Conservation (phyloP, 1,140 invertebrate genomes). For the Drosophila ananassae region DNA sequence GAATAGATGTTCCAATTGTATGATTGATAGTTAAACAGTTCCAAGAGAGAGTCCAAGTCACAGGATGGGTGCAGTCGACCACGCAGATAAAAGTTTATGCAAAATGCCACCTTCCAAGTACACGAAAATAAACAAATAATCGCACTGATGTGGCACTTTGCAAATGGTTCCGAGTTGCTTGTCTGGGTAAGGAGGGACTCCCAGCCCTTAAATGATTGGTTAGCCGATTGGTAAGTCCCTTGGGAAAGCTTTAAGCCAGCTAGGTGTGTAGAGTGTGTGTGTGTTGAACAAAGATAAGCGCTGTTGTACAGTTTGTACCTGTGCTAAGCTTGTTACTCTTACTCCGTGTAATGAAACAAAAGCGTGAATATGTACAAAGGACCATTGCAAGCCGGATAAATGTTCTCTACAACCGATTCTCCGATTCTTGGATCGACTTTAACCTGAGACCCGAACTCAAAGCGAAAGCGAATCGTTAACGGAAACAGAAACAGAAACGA, state of each 20-base stretch:
- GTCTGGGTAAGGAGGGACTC: neutral
- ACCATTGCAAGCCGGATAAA: conserved; percentile 28
- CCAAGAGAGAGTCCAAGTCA: neutral
- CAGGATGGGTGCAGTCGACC: neutral
- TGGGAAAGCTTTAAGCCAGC: conserved; percentile 18
- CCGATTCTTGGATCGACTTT: conserved; percentile 1
- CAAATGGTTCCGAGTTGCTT: neutral
- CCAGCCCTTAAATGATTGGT: conserved; percentile 8
- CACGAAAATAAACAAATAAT: too few relatives aligned
- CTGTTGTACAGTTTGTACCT: conserved; percentile 32
- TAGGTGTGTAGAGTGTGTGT: conserved; percentile 28
- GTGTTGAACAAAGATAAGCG: conserved; percentile 38
- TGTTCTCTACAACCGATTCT: conserved; percentile 17
- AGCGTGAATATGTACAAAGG: conserved; percentile 57
- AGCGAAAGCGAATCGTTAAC: conserved; percentile 16
- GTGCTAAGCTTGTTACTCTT: conserved; percentile 44
- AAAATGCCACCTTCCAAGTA: neutral
- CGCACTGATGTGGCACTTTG: too few relatives aligned
- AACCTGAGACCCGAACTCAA: neutral
- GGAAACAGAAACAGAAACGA: conserved; percentile 41
- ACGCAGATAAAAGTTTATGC: neutral
- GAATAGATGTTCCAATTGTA: conserved; percentile 37
- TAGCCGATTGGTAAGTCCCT: neutral
- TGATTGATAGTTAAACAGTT: conserved; percentile 12
- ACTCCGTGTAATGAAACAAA: conserved; percentile 43